Evolutionary conservation across 2,888 invertebrate genomes (phyloP).

Genomic region (Scaeva pyrastri): DNA sequence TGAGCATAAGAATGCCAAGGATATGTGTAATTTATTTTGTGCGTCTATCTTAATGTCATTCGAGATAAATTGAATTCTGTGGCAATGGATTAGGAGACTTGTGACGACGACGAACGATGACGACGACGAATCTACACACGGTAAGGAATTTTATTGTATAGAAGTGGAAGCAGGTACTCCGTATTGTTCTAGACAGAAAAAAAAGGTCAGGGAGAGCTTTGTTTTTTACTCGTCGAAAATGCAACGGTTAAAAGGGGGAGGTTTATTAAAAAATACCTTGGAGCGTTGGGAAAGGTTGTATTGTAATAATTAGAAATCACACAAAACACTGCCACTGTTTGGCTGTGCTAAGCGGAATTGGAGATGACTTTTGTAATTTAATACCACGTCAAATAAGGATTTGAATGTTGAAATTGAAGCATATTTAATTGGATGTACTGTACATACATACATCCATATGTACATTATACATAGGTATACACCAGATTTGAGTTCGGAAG

Average conservation of each 20-base stretch:
- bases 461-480: too few relatives aligned
- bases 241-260: not conserved
- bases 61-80: slow-evolving; percentile 74
- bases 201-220: slow-evolving; percentile 1
- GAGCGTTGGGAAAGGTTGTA: slow-evolving; percentile 43
- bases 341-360: slow-evolving; percentile 9
- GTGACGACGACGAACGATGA: not conserved
- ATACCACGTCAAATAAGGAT: slow-evolving; percentile 11
- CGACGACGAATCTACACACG: not conserved
- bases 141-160: not conserved
- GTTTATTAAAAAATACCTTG: slow-evolving; percentile 72
- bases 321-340: not conserved
- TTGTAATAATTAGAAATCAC: slow-evolving; percentile 63
- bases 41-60: slow-evolving; percentile 74
- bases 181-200: not conserved
- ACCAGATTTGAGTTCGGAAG: too few relatives aligned
- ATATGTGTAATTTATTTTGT: slow-evolving; percentile 71
- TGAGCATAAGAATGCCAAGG: slow-evolving; percentile 14
- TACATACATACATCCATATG: too few relatives aligned
- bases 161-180: too few relatives aligned
- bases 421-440: slow-evolving; percentile 48
- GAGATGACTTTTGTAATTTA: slow-evolving; percentile 2
- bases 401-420: slow-evolving; percentile 51
- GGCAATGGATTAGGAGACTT: slow-evolving; percentile 58
- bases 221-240: not conserved